phyloP scores from a whole-genome alignment of 1,140 invertebrate genomes.

The Diachasmimorpha longicaudata region DNA sequence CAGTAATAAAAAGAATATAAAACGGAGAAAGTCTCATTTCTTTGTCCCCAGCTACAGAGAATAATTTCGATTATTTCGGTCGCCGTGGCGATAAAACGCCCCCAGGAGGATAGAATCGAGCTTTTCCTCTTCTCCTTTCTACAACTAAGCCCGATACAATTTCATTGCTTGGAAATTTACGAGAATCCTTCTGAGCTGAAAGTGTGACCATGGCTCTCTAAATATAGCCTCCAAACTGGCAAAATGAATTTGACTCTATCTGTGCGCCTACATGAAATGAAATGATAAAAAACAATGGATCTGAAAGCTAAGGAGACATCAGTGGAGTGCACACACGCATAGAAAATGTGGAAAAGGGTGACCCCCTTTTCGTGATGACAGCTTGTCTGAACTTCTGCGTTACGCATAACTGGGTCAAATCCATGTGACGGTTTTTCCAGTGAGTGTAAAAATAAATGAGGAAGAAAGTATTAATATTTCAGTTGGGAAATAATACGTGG shows the following conservation, averaged over 20 bases:
- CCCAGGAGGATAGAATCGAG: neutral
- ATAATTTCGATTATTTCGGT: neutral
- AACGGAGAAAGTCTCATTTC: neutral
- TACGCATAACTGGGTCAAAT: conserved; percentile 12
- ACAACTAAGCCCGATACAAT: neutral
- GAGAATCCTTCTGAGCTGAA: too few relatives aligned
- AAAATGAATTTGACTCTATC: too few relatives aligned
- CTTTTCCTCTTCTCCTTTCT: neutral
- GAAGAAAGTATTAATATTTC: neutral
- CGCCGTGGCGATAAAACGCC: neutral
- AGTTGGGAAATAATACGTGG: neutral
- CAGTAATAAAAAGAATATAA: too few relatives aligned
- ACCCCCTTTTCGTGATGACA: neutral
- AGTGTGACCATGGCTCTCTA: too few relatives aligned
- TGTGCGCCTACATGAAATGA: too few relatives aligned
- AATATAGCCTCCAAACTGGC: too few relatives aligned
- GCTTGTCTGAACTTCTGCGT: conserved; percentile 9
- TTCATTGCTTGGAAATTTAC: neutral
- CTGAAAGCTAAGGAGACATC: neutral
- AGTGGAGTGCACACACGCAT: neutral
- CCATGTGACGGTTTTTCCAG: neutral
- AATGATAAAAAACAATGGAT: too few relatives aligned
- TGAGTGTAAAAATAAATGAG: neutral
- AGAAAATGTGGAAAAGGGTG: neutral
- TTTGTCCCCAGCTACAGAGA: neutral